Evolutionary conservation across 2,888 invertebrate species (phyloP).

Genomic region (Tryphoninae sp.): DNA sequence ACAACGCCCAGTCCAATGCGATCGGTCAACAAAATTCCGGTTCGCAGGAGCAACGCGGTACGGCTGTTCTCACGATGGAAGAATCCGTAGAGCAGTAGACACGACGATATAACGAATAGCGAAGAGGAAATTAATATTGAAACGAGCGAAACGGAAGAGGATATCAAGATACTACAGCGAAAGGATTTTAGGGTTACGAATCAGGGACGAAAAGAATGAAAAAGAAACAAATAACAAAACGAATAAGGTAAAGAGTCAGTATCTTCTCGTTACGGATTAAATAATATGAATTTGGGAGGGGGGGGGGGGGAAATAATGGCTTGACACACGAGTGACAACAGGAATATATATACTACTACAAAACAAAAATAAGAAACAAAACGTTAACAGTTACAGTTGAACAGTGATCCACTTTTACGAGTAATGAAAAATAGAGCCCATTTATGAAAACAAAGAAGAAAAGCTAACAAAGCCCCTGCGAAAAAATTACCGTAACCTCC

Average conservation of each 20-base stretch:
- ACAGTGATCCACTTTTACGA: slow-evolving; percentile 36
- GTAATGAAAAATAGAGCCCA: slow-evolving; percentile 30
- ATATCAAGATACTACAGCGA: slow-evolving; percentile 15
- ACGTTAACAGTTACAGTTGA: slow-evolving; percentile 15
- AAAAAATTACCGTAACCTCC: background rate
- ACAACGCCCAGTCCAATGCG: slow-evolving; percentile 63
- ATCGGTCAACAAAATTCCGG: slow-evolving; percentile 67
- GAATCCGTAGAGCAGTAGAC: slow-evolving; percentile 80
- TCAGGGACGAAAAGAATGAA: background rate
- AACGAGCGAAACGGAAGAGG: slow-evolving; percentile 21
- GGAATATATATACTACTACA: slow-evolving; percentile 15
- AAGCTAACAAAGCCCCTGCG: background rate
- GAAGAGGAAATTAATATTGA: background rate
- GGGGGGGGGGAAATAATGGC: no score
- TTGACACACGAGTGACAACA: slow-evolving; percentile 6
- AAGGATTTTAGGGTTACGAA: slow-evolving; percentile 30
- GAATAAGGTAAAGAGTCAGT: slow-evolving; percentile 42
- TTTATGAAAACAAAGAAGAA: slow-evolving; percentile 1
- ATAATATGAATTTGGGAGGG: background rate
- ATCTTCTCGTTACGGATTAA: slow-evolving; percentile 51
- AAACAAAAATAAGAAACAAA: slow-evolving; percentile 3
- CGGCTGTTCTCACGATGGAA: slow-evolving; percentile 76
- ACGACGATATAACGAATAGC: slow-evolving; percentile 22
- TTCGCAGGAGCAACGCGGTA: slow-evolving; percentile 68
- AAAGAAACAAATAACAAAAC: slow-evolving; percentile 13